Percentiles rank a stretch among this genome's conserved stretches.
Evolutionary conservation across 1,140 invertebrate genomes (phyloP).

Genomic region (Megathymus violae): DNA sequence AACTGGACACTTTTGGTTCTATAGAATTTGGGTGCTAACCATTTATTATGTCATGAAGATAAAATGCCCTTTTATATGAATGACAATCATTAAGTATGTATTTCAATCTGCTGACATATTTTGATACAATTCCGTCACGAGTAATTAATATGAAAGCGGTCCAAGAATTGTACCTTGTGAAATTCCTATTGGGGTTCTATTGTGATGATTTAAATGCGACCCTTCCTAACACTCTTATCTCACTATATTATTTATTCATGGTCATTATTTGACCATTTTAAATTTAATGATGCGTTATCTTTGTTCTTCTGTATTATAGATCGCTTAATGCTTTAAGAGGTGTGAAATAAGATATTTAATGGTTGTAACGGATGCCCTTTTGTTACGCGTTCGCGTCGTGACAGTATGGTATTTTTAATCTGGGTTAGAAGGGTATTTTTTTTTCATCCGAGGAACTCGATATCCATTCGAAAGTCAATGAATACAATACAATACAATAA

Average conservation of each 20-base stretch:
- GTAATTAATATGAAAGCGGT: slow-evolving; percentile 71
- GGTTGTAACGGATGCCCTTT: slow-evolving; percentile 59
- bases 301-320: slow-evolving; percentile 73
- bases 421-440: slow-evolving; percentile 29
- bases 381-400: slow-evolving; percentile 39
- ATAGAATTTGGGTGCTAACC: slow-evolving; percentile 8
- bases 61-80: slow-evolving; percentile 26
- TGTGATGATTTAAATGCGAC: slow-evolving; percentile 67
- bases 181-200: slow-evolving; percentile 66
- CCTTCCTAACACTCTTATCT: slow-evolving; percentile 68
- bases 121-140: slow-evolving; percentile 76
- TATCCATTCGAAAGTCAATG: too few relatives aligned
- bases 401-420: slow-evolving; percentile 47
- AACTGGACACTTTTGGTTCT: slow-evolving; percentile 11
- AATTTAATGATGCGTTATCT: slow-evolving; percentile 76
- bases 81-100: slow-evolving; percentile 46
- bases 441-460: background rate
- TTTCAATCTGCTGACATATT: slow-evolving; percentile 69
- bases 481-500: too few relatives aligned
- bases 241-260: slow-evolving; percentile 79
- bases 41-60: slow-evolving; percentile 29
- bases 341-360: slow-evolving; percentile 78
- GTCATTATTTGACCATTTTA: slow-evolving; percentile 82
- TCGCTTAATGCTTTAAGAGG: slow-evolving; percentile 66
- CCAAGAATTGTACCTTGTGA: slow-evolving; percentile 58